Percentiles rank a stretch among this genome's conserved stretches.
Conservation (phyloP, 2,888 invertebrate species). For the Mimachlamys varia region DNA sequence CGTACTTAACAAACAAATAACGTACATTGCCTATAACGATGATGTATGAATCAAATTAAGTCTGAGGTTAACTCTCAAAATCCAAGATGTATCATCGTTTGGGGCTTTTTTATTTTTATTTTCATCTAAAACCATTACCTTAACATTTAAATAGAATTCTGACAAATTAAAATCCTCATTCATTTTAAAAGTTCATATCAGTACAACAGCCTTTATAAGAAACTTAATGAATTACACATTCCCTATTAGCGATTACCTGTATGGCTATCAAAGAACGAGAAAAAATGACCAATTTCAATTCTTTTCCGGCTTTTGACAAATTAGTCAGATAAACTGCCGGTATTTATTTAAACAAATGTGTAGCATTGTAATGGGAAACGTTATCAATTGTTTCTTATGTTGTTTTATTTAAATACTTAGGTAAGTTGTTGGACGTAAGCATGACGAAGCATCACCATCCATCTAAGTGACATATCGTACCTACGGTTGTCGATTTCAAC, state of each 20-base stretch:
- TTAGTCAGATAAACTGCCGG: not conserved
- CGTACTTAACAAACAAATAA: not conserved
- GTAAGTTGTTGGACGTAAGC: not conserved
- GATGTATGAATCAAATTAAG: not conserved
- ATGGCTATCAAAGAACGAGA: not conserved
- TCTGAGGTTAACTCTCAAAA: not conserved
- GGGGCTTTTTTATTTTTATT: too few species aligned
- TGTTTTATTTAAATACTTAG: slow-evolving; percentile 17
- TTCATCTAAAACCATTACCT: not conserved
- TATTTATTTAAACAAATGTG: slow-evolving; percentile 19
- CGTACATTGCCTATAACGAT: not conserved
- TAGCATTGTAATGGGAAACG: not conserved
- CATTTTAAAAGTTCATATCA: not conserved
- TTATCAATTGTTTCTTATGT: not conserved
- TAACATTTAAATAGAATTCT: not conserved
- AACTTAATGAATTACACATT: not conserved
- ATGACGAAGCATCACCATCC: not conserved
- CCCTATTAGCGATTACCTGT: not conserved
- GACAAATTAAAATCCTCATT: slow-evolving; percentile 14
- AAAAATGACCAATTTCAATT: not conserved
- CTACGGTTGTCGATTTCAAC: not conserved
- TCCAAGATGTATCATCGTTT: not conserved
- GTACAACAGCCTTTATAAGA: not conserved
- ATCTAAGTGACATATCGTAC: not conserved
- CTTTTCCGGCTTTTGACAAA: slow-evolving; percentile 4